phyloP scores from a whole-genome alignment of 2,797 vertebrate genomes.

The Siniperca undulata region DNA sequence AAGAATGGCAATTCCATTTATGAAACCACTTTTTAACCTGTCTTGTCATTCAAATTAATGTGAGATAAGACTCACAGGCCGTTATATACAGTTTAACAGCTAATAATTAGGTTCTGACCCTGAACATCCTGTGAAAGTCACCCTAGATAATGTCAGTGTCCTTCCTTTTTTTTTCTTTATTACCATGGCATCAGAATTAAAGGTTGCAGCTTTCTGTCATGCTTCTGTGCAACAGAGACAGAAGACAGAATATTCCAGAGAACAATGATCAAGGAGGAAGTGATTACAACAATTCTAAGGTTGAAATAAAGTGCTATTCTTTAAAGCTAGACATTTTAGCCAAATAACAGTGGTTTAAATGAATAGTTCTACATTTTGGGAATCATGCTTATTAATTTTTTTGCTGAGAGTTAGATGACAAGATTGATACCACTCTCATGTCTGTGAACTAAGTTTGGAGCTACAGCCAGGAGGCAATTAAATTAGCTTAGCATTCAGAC shows the following conservation, averaged over 20 bases:
- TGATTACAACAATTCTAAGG: neutral
- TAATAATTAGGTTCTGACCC: neutral
- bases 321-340: neutral
- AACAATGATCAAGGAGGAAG: neutral
- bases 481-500: neutral
- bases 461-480: neutral
- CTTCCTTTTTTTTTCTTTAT: neutral
- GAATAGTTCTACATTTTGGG: neutral
- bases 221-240: neutral
- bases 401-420: neutral
- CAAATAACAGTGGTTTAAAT: conserved; percentile 5
- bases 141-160: neutral
- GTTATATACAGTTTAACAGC: neutral
- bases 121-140: neutral
- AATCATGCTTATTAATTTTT: neutral
- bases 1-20: neutral
- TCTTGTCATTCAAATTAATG: neutral
- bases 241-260: neutral
- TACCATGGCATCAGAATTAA: conserved; percentile 1
- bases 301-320: neutral
- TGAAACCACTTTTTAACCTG: neutral
- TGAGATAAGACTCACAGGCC: neutral
- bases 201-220: neutral
- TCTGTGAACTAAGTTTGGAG: neutral
- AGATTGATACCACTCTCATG: neutral